These are phyloP conservation scores for Unio delphinus DNA, from an alignment of 2,888 invertebrate genomes.

Conservation along the genomic window DNA sequence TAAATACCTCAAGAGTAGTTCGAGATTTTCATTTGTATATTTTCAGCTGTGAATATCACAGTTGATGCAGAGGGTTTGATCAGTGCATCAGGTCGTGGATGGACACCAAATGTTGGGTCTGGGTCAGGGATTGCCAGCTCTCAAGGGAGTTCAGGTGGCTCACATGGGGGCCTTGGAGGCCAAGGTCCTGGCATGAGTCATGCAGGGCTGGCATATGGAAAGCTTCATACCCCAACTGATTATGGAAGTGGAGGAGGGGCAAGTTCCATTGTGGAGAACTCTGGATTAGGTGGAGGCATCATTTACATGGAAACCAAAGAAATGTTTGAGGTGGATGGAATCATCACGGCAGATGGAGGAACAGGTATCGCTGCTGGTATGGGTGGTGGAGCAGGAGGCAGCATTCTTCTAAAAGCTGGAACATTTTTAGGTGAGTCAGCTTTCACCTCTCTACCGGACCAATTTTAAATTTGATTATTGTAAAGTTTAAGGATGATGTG, in stretches of 20 bases:
- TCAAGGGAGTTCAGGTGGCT: conserved; percentile 46
- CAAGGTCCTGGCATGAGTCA: conserved; percentile 25
- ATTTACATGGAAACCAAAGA: conserved; percentile 36
- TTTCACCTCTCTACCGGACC: too few relatives aligned
- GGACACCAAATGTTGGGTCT: conserved; percentile 28
- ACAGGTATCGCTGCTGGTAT: conserved; percentile 25
- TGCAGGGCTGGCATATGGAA: conserved; percentile 36
- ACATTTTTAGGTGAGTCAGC: conserved; percentile 38
- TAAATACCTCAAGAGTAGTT: too few relatives aligned
- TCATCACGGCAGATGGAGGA: conserved; percentile 40
- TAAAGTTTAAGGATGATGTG: too few relatives aligned
- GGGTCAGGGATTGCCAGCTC: conserved; percentile 32
- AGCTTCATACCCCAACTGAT: conserved; percentile 28
- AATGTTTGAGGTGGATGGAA: conserved; percentile 47
- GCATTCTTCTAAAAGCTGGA: conserved; percentile 26
- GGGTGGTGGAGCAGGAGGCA: conserved; percentile 55
- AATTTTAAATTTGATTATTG: too few relatives aligned
- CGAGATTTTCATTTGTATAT: too few relatives aligned
- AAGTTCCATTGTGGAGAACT: conserved; percentile 1
- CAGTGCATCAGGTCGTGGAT: conserved; percentile 41
- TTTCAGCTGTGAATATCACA: conserved; percentile 39
- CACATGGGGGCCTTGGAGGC: conserved; percentile 57
- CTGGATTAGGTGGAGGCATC: conserved; percentile 47
- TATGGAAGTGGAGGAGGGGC: conserved; percentile 52
- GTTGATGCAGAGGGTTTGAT: conserved; percentile 54